phyloP scores from a whole-genome alignment of 2,888 invertebrate species.

The Sicus ferrugineus region DNA sequence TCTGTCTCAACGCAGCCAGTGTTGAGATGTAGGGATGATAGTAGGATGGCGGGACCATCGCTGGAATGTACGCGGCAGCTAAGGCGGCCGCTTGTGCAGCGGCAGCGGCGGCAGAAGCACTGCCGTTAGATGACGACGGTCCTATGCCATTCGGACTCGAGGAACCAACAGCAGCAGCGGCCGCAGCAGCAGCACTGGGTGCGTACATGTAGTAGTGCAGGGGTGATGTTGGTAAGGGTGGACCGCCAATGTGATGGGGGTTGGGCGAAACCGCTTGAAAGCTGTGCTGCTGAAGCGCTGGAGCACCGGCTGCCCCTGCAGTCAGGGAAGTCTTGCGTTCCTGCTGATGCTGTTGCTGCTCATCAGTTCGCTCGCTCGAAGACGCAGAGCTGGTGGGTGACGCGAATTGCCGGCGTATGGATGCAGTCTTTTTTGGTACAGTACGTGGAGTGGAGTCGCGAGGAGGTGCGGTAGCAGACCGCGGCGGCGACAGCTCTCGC shows the following conservation, averaged over 20 bases:
- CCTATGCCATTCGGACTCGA: constrained; percentile 51
- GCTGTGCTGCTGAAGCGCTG: constrained; percentile 34
- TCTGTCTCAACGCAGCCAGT: constrained; percentile 65
- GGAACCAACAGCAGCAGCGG: constrained; percentile 38
- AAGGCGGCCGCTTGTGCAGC: constrained; percentile 57
- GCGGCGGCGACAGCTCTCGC: constrained; percentile 54
- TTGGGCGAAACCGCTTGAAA: constrained; percentile 54
- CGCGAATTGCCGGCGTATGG: constrained; percentile 65
- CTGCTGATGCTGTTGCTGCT: constrained; percentile 51
- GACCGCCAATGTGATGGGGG: constrained; percentile 30
- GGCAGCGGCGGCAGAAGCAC: constrained; percentile 47
- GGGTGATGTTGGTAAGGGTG: constrained; percentile 47
- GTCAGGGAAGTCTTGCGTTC: constrained; percentile 45
- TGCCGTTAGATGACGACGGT: constrained; percentile 43
- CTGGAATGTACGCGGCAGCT: constrained; percentile 63
- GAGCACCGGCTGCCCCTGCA: constrained; percentile 29
- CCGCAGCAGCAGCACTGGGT: constrained; percentile 53
- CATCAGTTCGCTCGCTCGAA: constrained; percentile 47
- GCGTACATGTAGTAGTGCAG: constrained; percentile 63
- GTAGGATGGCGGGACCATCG: constrained; percentile 56
- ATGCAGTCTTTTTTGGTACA: constrained; percentile 65
- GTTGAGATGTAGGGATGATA: constrained; percentile 62
- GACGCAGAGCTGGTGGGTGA: constrained; percentile 60
- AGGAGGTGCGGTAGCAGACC: constrained; percentile 55
- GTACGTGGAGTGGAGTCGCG: constrained; percentile 60